These are phyloP conservation scores for Glossophaga mutica DNA, from an alignment of 2,797 vertebrate genomes.

Conservation along the genomic window DNA sequence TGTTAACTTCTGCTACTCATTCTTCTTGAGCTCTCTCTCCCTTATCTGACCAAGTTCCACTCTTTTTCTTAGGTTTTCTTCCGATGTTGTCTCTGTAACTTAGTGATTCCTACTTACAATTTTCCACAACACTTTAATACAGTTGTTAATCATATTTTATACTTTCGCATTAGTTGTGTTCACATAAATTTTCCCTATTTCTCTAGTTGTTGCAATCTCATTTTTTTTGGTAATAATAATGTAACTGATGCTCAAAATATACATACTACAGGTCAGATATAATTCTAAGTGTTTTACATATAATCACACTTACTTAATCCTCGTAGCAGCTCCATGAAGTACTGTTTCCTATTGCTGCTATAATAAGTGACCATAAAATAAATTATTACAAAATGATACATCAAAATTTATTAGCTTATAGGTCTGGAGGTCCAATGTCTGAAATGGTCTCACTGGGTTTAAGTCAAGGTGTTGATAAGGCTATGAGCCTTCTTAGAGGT, in stretches of 20 bases:
- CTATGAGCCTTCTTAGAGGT: not conserved
- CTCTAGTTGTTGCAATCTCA: not conserved
- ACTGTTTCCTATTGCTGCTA: not conserved
- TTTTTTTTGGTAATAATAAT: not conserved
- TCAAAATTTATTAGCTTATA: not conserved
- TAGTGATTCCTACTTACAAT: not conserved
- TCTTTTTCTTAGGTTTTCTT: not conserved
- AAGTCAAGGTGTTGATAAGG: not conserved
- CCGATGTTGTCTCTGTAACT: not conserved
- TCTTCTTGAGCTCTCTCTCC: not conserved
- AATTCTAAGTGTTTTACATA: not conserved
- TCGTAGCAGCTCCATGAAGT: not conserved
- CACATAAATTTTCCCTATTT: not conserved
- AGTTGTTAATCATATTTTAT: not conserved
- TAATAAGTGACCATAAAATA: not conserved
- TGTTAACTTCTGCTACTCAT: not conserved
- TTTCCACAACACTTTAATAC: not conserved
- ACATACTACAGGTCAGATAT: not conserved
- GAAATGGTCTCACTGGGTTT: not conserved
- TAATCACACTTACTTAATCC: not conserved
- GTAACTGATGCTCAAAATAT: not conserved
- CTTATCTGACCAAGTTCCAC: not conserved
- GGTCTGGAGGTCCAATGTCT: not conserved
- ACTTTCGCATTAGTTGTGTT: not conserved
- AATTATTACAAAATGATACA: not conserved